Base-by-base conservation (phyloP, 2,113 vertebrate genomes). In the Tachuris rubrigastra region DNA sequence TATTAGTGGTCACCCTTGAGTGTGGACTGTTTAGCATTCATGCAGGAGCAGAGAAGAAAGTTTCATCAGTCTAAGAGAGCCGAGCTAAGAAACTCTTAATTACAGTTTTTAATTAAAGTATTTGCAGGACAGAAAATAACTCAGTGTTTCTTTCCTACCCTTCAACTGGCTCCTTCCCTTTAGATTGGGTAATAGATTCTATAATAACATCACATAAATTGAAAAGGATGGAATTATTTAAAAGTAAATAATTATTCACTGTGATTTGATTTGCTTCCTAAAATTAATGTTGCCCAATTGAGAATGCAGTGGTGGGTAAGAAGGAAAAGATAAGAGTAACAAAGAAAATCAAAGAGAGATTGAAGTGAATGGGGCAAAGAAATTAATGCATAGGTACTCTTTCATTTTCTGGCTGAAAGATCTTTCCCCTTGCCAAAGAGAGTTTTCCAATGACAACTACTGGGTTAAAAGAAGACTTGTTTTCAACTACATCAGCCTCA, bases 221-320 rank as follows among this genome's bases (percentile, higher is more conserved):
- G 25, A 35, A 60, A 90, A 59, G 8, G 24, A 55, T 56, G n/a
- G n/a, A 58, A 60, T 89, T 75, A 47, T 59, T 78, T 65, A 39
- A 78, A 80, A 83, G 18, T 25, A 95, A 88, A 65, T 68, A 82
- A 58, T 73, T 88, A 52, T 44, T 66, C 18, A 63, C 31, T 56
- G 19, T 8, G 2, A 76, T 89, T 93, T 60, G 41, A 56, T 90
- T 92, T 30, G 17, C 27, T 86, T 86, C 53, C 25, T 33, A 19
- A 94, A 91, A 69, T 68, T 80, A 86, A 84, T 20, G 63, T 58
- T 86, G 20, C 17, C 7, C 6, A 39, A 88, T 79, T 90, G 50
- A 85, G 63, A 63, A 56, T 23, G 19, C 21, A 5, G 17, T 30
- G 25, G 22, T 79, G 3, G 5, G 19, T 82, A 85, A 72, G 25